Base-by-base conservation (phyloP, 2,888 invertebrate species). In the Eristalis tenax region DNA sequence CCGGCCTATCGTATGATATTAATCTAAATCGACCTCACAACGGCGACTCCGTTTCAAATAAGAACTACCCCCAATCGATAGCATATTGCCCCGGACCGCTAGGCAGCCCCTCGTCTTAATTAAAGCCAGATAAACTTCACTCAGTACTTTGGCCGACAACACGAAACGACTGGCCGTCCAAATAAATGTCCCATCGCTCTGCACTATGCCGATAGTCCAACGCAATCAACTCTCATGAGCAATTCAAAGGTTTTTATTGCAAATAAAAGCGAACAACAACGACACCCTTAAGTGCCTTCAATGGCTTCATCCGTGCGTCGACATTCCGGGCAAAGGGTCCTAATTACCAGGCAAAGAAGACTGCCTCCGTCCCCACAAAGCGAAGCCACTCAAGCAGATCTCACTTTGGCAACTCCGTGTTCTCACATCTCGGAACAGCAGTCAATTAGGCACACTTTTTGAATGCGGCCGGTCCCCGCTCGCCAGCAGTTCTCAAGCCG, bases 361-460 rank as follows among this genome's bases (percentile, higher is more conserved):
- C 64, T 5, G 4, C 10, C 10, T 18, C 10, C 50, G 35, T 23
- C 35, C 8, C 65, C 57, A 61, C 79, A 76, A 73, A 18, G 56
- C 38, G 18, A 73, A 66, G 50, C 74, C 73, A 69, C 68, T 35
- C 50, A 23, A 43, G 15, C 66, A 28, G 57, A 73, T 64, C 63
- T 43, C 59, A 78, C 74, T 68, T 56, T 38, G 22, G 59, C 59
- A 77, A 85, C 28, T 82, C 82, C 32, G 32, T 32, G 4, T 82
- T 81, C 82, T 78, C 77, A 56, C 75, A 70, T 86, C 32, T 32
- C 76, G 23, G 35, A 86, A 82, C 82, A 65, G 74, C 82, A 78
- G 70, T 82, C 86, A 86, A 86, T 86, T 86, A 86, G 82, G 73
- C 70, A 82, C 82, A 86, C 74, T 82, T 86, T 86, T 82, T 82